These are phyloP conservation scores for Perithous albicinctus DNA, from an alignment of 2,888 invertebrate genomes.

Conservation along the genomic window DNA sequence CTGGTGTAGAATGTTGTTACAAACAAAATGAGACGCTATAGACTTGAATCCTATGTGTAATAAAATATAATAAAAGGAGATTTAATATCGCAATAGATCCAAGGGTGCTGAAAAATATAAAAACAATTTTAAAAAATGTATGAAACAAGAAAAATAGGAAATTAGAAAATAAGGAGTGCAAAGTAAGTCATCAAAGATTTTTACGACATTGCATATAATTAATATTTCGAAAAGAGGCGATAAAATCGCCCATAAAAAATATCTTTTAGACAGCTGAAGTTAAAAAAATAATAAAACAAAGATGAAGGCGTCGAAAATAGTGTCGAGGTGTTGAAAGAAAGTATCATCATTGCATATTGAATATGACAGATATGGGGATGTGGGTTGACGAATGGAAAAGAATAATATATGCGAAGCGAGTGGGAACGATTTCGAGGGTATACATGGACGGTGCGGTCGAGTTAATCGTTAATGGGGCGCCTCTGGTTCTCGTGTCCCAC, in stretches of 20 bases:
- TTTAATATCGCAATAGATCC: too few species aligned
- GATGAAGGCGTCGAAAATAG: neutral
- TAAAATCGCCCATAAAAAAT: neutral
- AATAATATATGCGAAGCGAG: neutral
- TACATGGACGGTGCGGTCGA: constrained; percentile 39
- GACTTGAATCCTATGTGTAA: too few species aligned
- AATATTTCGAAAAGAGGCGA: neutral
- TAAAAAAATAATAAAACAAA: neutral
- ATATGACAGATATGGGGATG: constrained; percentile 2
- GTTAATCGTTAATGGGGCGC: constrained; percentile 51
- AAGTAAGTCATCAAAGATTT: neutral
- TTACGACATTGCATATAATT: too few species aligned
- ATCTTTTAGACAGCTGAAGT: neutral
- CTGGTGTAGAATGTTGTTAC: too few species aligned
- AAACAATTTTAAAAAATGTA: neutral
- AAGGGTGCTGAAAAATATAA: too few species aligned
- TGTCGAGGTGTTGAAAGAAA: constrained; percentile 8
- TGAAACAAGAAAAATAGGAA: too few species aligned
- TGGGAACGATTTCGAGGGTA: constrained; percentile 24
- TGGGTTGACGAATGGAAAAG: neutral
- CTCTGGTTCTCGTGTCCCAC: constrained; percentile 24
- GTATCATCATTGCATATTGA: neutral
- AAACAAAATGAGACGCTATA: too few species aligned
- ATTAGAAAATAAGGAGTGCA: too few species aligned
- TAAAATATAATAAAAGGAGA: too few species aligned